Evolutionary conservation across 2,113 vertebrate genomes (phyloP), one percentile per base, ranked within the genome.

Genomic region (Arvicanthis niloticus): DNA sequence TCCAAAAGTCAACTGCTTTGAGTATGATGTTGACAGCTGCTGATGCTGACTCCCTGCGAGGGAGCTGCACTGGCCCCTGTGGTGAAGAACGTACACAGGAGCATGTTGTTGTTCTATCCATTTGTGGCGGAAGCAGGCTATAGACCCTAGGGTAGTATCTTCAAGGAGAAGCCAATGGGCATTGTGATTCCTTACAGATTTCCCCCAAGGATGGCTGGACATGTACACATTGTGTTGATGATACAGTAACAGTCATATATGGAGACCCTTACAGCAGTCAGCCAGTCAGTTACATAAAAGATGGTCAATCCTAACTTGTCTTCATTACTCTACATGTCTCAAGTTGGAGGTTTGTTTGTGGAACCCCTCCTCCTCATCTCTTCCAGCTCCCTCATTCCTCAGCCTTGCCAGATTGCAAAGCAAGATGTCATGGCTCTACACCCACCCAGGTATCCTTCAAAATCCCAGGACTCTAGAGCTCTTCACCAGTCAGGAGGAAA

Each of bases 171-270:
- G 6, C 40, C 0, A 0, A 21, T 2, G 45, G 51, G 24, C 45
- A 17, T 62, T 31, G 34, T 40, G 56, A 60, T 31, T 73, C 48
- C 24, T 80, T 21, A 22, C 24, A 24, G 26, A 31, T 53, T 37
- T 76, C 68, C 34, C 58, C 26, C 1, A 26, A 73, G 34, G 19
- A 81, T 12, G 48, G 42, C 13, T 40, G 67, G 51, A 29, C 67
- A 65, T 29, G 7, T 5, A 4, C 17, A 7, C 8, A 1, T 5
- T 17, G 31, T 6, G 12, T 1, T 1, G 48, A 51, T 3, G 6
- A 7, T 60, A 21, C 62, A 19, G n/a, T n/a, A 56, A n/a, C 17
- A 48, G 53, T 2, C 26, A 13, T 2, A 16, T 15, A 3, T 31
- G 42, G 11, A 21, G 51, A 56, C 29, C 24, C 15, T 45, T 45